Percentiles rank a stretch among this genome's conserved stretches.
phyloP scores from a whole-genome alignment of 2,113 vertebrate genomes.

The Ascaphus truei region DNA sequence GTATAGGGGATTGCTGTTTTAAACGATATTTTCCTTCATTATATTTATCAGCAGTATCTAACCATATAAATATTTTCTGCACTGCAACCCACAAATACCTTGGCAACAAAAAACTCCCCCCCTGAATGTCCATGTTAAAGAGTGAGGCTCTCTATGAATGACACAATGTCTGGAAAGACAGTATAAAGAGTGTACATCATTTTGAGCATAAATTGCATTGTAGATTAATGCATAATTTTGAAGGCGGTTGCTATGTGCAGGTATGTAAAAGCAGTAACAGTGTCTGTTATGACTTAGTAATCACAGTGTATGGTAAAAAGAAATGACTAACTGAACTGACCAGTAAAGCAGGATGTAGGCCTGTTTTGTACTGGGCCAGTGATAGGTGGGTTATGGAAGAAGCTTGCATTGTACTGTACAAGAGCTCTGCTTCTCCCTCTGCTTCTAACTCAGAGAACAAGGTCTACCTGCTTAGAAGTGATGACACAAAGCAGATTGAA shows the following conservation, averaged over 20 bases:
- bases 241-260: neutral
- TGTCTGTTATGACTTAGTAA: neutral
- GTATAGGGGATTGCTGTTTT: too few species aligned
- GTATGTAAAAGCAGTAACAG: neutral
- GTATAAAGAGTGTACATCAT: too few species aligned
- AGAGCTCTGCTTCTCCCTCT: neutral
- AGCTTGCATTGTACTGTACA: neutral
- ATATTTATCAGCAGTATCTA: too few species aligned
- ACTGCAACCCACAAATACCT: too few species aligned
- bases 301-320: neutral
- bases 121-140: too few species aligned
- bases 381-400: neutral
- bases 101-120: too few species aligned
- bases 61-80: too few species aligned
- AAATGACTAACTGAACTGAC: constrained; percentile 2
- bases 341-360: constrained; percentile 6
- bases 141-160: too few species aligned
- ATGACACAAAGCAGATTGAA: constrained; percentile 16
- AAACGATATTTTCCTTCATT: too few species aligned
- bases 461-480: constrained; percentile 23
- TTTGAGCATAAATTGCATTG: too few species aligned
- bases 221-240: too few species aligned
- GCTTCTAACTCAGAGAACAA: neutral
- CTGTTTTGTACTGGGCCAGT: neutral
- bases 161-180: too few species aligned